Base-by-base conservation (phyloP, 2,888 invertebrate genomes). In the Ptychoptera albimana region DNA sequence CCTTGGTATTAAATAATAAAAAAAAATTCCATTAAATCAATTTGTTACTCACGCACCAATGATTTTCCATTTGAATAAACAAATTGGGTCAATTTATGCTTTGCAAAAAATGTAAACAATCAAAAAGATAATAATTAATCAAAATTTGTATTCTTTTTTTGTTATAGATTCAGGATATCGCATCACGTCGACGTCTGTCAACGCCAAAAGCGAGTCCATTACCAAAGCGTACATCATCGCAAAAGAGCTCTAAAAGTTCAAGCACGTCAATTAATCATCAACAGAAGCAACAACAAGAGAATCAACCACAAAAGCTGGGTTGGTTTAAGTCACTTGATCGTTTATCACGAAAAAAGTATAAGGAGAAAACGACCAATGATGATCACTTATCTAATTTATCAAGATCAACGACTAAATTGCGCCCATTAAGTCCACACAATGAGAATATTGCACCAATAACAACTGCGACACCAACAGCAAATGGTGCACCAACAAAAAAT, bases 281-380 rank as follows among this genome's bases (percentile, higher is more conserved):
- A 61, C 71, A 47, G 65, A 71, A 50, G 60, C 61, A 31, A 59
- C 59, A 45, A 64, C 60, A 52, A 68, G 68, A 39, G 47, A 48
- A 15, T 44, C 57, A 48, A 58, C 60, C 50, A 59, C 61, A 72
- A 42, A 69, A 73, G 50, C 71, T 73, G 42, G 77, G 77, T 57
- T 86, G 85, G 85, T 84, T 86, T 67, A 85, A 84, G 59, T 83
- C 83, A 2, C 64, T 82, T 46, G 82, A 82, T 59, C 67, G 82
- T 44, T 71, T 82, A 40, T 75, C 82, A 42, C 75, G 78, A 59
- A 83, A 82, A 60, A 80, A 74, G 55, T 68, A 23, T 23, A 23
- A 23, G 23, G n/a, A 32, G 9, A 32, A 32, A 8, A 32, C 8
- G 14, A 30, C 12, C 30, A 31, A 40, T 40, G 40, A 40, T 40